phyloP scores from a whole-genome alignment of 2,797 vertebrate genomes.

The Gambelia wislizenii region DNA sequence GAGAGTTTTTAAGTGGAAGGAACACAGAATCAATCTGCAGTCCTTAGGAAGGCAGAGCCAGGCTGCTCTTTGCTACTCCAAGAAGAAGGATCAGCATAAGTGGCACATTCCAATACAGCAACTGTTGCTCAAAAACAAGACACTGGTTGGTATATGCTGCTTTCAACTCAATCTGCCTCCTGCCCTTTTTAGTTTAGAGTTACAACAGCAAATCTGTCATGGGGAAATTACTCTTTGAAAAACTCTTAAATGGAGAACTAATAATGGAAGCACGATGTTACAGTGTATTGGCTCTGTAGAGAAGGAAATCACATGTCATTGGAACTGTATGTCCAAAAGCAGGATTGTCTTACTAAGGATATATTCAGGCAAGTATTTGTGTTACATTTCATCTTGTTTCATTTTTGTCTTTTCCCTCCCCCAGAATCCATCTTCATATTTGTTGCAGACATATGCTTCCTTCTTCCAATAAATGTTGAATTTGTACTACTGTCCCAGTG shows the following conservation, averaged over 20 bases:
- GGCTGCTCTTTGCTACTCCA: neutral
- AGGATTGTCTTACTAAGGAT: neutral
- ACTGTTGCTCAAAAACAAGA: neutral
- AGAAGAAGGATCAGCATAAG: neutral
- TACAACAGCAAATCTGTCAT: neutral
- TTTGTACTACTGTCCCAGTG: neutral
- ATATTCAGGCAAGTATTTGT: neutral
- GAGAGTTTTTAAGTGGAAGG: neutral
- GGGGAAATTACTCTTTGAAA: neutral
- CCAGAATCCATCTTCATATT: neutral
- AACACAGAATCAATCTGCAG: neutral
- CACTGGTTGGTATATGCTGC: neutral
- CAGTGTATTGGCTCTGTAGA: neutral
- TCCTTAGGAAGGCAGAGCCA: neutral
- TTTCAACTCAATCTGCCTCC: too few species aligned
- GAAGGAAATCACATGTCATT: neutral
- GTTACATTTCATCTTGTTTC: constrained; percentile 8
- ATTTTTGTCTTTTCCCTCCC: neutral
- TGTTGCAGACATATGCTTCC: neutral
- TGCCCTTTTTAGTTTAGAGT: neutral
- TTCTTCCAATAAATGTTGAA: neutral
- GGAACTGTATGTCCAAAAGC: neutral
- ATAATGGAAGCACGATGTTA: neutral
- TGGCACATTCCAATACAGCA: neutral
- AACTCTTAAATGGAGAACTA: neutral